Percentiles rank a stretch among this genome's conserved stretches.
These are phyloP conservation scores for Acrossocheilus fasciatus DNA, from an alignment of 2,797 vertebrate species.

Conservation along the genomic window DNA sequence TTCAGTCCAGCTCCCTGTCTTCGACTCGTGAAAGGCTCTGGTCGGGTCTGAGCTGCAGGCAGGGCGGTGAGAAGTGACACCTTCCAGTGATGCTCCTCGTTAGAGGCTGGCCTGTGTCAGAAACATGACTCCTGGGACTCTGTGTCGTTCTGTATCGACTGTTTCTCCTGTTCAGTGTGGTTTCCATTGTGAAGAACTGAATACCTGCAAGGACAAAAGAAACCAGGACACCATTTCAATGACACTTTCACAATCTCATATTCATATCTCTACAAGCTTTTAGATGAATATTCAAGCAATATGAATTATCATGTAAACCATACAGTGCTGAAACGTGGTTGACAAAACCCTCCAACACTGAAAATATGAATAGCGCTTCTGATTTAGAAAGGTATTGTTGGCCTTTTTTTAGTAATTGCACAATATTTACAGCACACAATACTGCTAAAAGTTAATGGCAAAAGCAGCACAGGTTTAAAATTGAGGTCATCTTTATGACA, in stretches of 20 bases:
- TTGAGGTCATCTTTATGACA: background rate
- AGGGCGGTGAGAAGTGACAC: conserved; percentile 35
- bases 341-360: background rate
- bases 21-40: conserved; percentile 43
- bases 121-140: conserved; percentile 93
- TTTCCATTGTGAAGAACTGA: conserved; percentile 88
- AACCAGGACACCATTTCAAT: background rate
- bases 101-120: conserved; percentile 73
- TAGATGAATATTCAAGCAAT: background rate
- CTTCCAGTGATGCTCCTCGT: conserved; percentile 51
- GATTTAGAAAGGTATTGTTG: conserved; percentile 18
- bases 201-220: conserved; percentile 79
- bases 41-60: conserved; percentile 38
- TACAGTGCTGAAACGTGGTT: background rate
- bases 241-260: background rate
- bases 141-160: conserved; percentile 83
- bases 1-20: conserved; percentile 56
- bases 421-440: background rate
- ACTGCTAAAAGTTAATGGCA: background rate
- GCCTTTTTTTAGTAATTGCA: background rate
- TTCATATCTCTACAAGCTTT: background rate
- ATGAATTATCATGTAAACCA: background rate
- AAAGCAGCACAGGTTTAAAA: background rate
- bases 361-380: background rate
- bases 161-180: conserved; percentile 86